These are phyloP conservation scores for Lacanobia oleracea DNA, from an alignment of 2,888 invertebrate species.

Conservation along the genomic window DNA sequence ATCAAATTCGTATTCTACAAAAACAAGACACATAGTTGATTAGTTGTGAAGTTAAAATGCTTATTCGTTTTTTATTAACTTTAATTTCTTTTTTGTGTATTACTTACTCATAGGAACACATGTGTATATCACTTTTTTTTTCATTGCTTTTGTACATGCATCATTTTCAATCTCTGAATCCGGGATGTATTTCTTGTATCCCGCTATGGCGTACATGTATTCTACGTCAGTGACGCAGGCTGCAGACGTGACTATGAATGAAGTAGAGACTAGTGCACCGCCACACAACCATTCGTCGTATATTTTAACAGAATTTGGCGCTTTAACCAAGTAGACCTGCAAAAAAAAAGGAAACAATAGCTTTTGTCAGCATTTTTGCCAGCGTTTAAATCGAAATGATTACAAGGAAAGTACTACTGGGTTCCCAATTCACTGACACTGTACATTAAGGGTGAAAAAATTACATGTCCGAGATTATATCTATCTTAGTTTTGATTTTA, in stretches of 20 bases:
- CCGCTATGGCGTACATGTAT: constrained; percentile 72
- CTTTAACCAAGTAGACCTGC: constrained; percentile 69
- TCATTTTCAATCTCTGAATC: constrained; percentile 59
- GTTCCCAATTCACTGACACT: no score
- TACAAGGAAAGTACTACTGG: neutral
- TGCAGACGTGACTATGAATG: constrained; percentile 70
- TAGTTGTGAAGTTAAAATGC: no score
- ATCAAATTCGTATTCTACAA: constrained; percentile 72
- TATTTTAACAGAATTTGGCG: constrained; percentile 43
- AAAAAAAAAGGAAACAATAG: constrained; percentile 1
- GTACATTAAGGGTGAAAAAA: no score
- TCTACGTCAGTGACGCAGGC: constrained; percentile 72
- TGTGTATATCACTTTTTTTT: constrained; percentile 67
- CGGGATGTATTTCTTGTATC: constrained; percentile 70
- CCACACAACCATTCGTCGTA: constrained; percentile 75
- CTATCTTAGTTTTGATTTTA: no score
- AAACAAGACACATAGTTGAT: neutral
- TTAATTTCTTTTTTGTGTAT: neutral
- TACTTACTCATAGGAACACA: constrained; percentile 54
- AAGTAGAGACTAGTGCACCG: constrained; percentile 66
- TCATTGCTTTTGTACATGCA: constrained; percentile 69
- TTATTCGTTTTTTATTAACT: neutral
- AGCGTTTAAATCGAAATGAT: neutral
- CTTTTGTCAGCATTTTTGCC: neutral
- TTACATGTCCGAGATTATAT: no score